Conservation (phyloP, 2,113 vertebrate genomes). For the Oophaga pumilio region DNA sequence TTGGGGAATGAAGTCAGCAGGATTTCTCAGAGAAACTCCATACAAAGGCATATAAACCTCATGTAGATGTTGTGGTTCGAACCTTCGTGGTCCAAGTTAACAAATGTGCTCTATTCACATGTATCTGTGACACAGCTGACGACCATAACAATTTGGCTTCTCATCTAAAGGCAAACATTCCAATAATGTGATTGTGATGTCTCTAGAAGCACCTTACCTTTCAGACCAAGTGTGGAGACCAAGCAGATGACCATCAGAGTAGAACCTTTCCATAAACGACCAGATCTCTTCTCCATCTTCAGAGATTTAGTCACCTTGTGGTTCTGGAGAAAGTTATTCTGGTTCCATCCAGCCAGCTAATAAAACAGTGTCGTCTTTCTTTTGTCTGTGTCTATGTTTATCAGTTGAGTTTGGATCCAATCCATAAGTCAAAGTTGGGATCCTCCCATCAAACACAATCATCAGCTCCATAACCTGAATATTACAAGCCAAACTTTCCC, state of each 20-base stretch:
- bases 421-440: constrained; percentile 14
- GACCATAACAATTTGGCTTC: neutral
- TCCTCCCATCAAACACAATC: constrained; percentile 9
- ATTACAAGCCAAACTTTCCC: constrained; percentile 10
- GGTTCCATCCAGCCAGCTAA: neutral
- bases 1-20: neutral
- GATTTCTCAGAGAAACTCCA: neutral
- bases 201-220: neutral
- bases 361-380: neutral
- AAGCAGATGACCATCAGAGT: neutral
- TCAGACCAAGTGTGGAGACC: neutral
- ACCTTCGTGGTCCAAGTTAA: neutral
- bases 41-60: neutral
- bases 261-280: neutral
- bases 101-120: neutral
- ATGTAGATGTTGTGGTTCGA: neutral
- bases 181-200: neutral
- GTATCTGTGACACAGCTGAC: neutral
- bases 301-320: neutral
- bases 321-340: neutral
- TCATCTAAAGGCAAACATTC: neutral
- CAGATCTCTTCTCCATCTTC: constrained; percentile 9
- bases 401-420: neutral
- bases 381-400: neutral
- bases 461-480: neutral